These are phyloP conservation scores for Eretmochelys imbricata DNA, from an alignment of 2,113 vertebrate genomes.

Conservation along the genomic window DNA sequence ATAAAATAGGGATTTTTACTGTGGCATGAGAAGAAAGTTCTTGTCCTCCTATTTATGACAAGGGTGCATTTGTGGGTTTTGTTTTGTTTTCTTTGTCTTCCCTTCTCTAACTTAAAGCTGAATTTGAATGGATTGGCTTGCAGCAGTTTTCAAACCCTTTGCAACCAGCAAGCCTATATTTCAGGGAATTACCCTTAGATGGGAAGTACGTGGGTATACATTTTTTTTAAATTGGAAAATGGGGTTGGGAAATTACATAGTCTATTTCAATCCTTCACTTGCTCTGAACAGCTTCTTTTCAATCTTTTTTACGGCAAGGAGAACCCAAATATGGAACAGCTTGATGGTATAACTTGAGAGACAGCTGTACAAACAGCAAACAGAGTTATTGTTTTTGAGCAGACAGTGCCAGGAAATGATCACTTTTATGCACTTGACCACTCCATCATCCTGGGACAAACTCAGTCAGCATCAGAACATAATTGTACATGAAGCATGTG, in stretches of 20 bases:
- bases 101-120: not conserved
- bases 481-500: not conserved
- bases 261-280: not conserved
- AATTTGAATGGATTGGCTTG: not conserved
- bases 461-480: not conserved
- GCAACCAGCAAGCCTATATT: not conserved
- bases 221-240: slow-evolving; percentile 24
- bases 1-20: slow-evolving; percentile 20
- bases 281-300: not conserved
- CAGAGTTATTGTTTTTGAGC: not conserved
- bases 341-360: not conserved
- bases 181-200: not conserved
- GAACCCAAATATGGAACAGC: not conserved
- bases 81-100: not conserved
- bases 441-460: not conserved
- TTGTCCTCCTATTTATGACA: not conserved
- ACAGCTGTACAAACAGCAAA: not conserved
- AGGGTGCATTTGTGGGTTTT: not conserved
- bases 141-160: not conserved
- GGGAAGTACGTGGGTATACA: not conserved
- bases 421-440: not conserved
- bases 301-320: not conserved
- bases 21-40: not conserved
- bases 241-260: not conserved
- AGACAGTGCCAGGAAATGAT: not conserved